Conservation (phyloP, 2,113 vertebrate genomes). For the Ammospiza nelsoni region DNA sequence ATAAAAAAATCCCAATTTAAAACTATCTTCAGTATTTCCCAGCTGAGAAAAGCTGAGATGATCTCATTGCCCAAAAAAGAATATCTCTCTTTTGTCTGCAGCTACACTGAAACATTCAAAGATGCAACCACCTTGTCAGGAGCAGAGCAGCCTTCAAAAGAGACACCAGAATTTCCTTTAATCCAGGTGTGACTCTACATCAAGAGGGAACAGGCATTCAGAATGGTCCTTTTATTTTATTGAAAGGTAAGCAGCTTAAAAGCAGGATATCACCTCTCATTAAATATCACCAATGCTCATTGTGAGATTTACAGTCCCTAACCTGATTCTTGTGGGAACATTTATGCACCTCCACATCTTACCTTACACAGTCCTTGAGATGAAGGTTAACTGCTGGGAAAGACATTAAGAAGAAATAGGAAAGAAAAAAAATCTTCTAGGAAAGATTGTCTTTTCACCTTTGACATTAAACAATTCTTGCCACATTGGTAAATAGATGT, state of each 20-base stretch:
- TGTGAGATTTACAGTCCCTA: not conserved
- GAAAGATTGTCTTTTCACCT: not conserved
- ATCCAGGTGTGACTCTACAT: not conserved
- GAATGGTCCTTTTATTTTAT: not conserved
- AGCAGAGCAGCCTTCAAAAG: not conserved
- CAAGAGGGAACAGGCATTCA: not conserved
- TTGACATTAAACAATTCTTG: not conserved
- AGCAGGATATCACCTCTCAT: not conserved
- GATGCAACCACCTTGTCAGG: not conserved
- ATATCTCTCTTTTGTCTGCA: not conserved
- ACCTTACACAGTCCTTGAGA: not conserved
- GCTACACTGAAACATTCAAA: not conserved
- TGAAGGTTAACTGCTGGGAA: not conserved
- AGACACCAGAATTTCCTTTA: not conserved
- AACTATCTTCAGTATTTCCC: not conserved
- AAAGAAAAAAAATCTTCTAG: rapidly evolving
- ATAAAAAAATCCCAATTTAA: not conserved
- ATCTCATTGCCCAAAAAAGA: not conserved
- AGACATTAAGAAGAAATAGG: not conserved
- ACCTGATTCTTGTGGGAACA: not conserved
- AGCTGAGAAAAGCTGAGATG: not conserved
- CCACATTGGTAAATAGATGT: not conserved
- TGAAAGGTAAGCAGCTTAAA: not conserved
- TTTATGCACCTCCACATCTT: not conserved
- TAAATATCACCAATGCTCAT: not conserved